Evolutionary conservation across 2,113 vertebrate genomes (phyloP), one percentile per base, ranked within the genome.

Genomic region (Gopherus flavomarginatus): DNA sequence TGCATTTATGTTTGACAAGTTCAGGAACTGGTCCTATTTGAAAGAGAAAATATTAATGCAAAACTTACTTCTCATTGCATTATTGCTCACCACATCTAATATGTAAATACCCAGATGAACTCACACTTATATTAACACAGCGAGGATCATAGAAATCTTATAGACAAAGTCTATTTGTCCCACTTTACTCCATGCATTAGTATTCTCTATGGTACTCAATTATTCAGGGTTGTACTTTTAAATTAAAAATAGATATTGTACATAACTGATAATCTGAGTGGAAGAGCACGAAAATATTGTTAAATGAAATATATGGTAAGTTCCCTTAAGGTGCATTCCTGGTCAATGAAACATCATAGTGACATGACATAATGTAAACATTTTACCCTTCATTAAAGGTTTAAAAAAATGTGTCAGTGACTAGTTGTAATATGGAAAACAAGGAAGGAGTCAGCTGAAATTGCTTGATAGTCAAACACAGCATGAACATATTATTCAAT

Each of bases 1-100:
- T 97, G 95, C 97, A 98, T 98, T 98, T 97, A 96, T 98, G 98
- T 98, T 98, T 98, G 97, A 98, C 97, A 98, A 98, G 96, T 97
- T 98, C 93, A 96, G 88, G 96, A 97, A 97, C 97, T 97, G 98
- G 97, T 97, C 97, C 94, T 93, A 91, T 96, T 97, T 98, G 96
- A 97, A 98, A 97, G 95, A 88, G 94, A 96, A 98, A 93, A 94
- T 93, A 98, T 87, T 94, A 97, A 97, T 94, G 90, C 93, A 97
- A 96, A 95, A 94, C 93, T 94, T 87, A 79, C 87, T 98, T 97
- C 91, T 96, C 75, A 96, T 96, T 96, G 87, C 84, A 93, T 96
- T 94, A 85, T 57, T 93, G 93, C 85, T 86, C 94, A 85, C 93
- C 69, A 94, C 92, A 97, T 97, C 95, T 96, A 95, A 96, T 96